Evolutionary conservation across 2,888 invertebrate species (phyloP), one percentile per base, ranked within the genome.

Genomic region (Tenodera sinensis): DNA sequence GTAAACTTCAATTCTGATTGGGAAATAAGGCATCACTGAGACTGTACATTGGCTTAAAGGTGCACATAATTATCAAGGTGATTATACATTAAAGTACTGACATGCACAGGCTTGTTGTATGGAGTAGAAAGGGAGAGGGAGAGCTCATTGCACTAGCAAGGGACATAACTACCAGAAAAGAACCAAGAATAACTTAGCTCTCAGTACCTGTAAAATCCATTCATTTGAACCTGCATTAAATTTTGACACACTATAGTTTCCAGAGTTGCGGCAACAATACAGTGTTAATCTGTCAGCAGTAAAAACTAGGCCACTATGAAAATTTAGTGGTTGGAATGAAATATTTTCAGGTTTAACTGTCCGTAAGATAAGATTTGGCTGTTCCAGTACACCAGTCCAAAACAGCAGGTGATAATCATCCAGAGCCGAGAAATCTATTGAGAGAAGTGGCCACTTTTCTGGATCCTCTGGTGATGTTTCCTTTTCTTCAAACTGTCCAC

Each of bases 361-460:
- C 91, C 96, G 95, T 89, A 97, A 93, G 81, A 96, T 93, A 93
- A 98, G 95, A 14, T 95, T 94, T 47, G 96, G 95, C 87, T 97
- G 96, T 88, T 97, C 98, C 87, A 97, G 94, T 91, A 95, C 96
- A 2, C 97, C 97, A 84, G 96, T 96, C 98, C 98, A 98, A 93
- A 97, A 96, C 25, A 97, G 94, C 3, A 97, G 94, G 90, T 96
- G 94, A 92, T 97, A 97, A 91, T 96, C 96, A 8, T 95, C 94
- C 81, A 96, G 93, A 90, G 94, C 95, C 3, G 95, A 94, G 92
- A 96, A 97, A 91, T 97, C 97, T 94, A 98, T 96, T 89, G 94
- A 94, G 88, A 97, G 93, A 92, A 97, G 96, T 91, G 96, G 96
- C 97, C 97, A 97, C 88, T 94, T 94, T 15, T 94, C 93, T 30